Conservation (phyloP, 2,797 vertebrate genomes). For the Sebastolobus alascanus region DNA sequence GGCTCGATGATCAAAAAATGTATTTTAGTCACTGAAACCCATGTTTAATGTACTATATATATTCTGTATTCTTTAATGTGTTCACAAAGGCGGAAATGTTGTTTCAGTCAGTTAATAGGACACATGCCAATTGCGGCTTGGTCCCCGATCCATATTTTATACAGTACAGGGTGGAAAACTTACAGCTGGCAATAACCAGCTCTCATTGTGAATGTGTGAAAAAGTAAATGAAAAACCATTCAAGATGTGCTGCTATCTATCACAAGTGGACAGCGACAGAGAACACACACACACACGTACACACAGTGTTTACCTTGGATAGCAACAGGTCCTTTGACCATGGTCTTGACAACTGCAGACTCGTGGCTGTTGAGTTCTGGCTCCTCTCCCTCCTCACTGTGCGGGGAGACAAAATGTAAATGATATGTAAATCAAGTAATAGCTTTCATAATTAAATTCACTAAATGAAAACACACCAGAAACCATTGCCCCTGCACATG, state of each 20-base stretch:
- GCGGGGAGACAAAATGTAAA: constrained; percentile 41
- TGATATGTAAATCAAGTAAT: background rate
- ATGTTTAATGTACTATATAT: constrained; percentile 9
- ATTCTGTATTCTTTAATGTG: constrained; percentile 4
- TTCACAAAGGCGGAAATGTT: constrained; percentile 17
- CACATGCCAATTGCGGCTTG: constrained; percentile 29
- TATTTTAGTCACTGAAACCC: constrained; percentile 24
- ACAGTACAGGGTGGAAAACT: constrained; percentile 17
- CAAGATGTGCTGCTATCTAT: background rate
- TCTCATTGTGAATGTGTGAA: constrained; percentile 14
- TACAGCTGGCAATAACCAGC: constrained; percentile 1
- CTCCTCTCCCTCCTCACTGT: constrained; percentile 83
- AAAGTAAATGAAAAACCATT: constrained; percentile 14
- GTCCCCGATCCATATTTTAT: constrained; percentile 18
- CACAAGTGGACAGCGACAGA: background rate
- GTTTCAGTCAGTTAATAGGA: constrained; percentile 31
- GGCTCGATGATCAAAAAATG: constrained; percentile 23
- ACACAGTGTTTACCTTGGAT: constrained; percentile 73
- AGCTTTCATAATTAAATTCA: constrained; percentile 14
- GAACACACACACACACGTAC: constrained; percentile 21
- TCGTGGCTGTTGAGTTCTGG: constrained; percentile 66
- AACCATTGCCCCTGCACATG: background rate
- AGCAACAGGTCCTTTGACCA: constrained; percentile 78
- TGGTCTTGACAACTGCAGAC: constrained; percentile 73
- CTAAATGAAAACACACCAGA: background rate